Percentiles rank a stretch among this genome's conserved stretches.
Evolutionary conservation across 2,888 invertebrate genomes (phyloP).

Genomic region (Drosophila buzzatii): DNA sequence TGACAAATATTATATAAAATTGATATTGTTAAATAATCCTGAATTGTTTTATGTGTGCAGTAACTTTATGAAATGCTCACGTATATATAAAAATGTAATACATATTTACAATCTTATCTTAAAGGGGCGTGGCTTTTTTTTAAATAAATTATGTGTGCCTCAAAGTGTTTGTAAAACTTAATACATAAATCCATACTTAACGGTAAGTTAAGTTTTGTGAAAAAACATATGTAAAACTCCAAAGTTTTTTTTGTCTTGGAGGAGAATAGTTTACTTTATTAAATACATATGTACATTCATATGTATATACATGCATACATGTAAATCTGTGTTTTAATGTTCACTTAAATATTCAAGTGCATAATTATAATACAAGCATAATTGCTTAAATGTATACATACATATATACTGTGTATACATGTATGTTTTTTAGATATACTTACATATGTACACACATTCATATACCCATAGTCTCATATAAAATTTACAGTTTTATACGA

Average conservation of each 20-base stretch:
- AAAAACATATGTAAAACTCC: not conserved
- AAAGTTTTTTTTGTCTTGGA: not conserved
- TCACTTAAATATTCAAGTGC: not conserved
- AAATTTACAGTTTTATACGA: not conserved
- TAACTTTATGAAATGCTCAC: not conserved
- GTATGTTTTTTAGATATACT: not conserved
- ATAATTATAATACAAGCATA: not conserved
- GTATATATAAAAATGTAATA: not conserved
- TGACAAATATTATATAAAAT: slow-evolving; percentile 1
- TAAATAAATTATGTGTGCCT: slow-evolving; percentile 2
- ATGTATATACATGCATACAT: not conserved
- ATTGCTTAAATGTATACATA: not conserved
- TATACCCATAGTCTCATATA: not conserved
- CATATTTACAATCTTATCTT: slow-evolving; percentile 12
- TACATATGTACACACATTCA: not conserved
- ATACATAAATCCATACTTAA: not conserved
- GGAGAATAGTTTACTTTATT: not conserved
- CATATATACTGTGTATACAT: not conserved
- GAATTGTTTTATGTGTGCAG: not conserved
- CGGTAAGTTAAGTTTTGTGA: not conserved
- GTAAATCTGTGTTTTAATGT: not conserved
- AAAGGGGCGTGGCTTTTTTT: slow-evolving; percentile 14
- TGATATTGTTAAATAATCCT: not conserved
- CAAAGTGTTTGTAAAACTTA: not conserved
- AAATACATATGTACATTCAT: not conserved